A percentile compares a stretch with the other conserved stretches of the same genome.
These are phyloP conservation scores for Phyto melanocephala DNA, from an alignment of 2,888 invertebrate genomes.

Conservation along the genomic window DNA sequence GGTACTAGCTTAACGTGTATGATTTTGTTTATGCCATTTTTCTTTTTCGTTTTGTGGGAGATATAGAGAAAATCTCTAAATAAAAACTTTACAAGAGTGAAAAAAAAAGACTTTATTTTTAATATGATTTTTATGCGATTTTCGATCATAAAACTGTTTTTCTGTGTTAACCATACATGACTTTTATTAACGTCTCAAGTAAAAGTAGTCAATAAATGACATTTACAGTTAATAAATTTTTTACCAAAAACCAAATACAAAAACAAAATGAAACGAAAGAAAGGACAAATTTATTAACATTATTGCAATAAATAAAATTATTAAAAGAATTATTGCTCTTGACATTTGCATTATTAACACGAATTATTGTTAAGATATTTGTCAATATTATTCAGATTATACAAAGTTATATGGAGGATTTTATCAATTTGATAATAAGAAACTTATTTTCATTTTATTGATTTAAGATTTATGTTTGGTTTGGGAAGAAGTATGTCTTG, in stretches of 20 bases:
- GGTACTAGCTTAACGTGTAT: slow-evolving; percentile 36
- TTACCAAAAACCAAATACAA: background rate
- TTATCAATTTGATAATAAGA: background rate
- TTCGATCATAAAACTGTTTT: slow-evolving; percentile 61
- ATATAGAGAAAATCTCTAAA: slow-evolving; percentile 28
- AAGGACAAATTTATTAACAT: slow-evolving; percentile 34
- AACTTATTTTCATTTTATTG: background rate
- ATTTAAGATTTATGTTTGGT: background rate
- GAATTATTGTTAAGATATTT: slow-evolving; percentile 57
- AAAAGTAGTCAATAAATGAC: slow-evolving; percentile 67
- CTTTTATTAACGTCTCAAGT: slow-evolving; percentile 59
- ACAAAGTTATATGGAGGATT: background rate
- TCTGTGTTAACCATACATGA: slow-evolving; percentile 61
- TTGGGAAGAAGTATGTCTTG: background rate
- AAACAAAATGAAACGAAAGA: background rate
- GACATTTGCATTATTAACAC: slow-evolving; percentile 41
- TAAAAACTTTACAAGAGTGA: background rate
- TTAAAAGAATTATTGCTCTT: slow-evolving; percentile 43
- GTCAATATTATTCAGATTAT: slow-evolving; percentile 54
- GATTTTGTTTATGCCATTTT: slow-evolving; percentile 38
- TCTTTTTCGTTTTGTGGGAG: slow-evolving; percentile 10
- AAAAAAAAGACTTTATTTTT: slow-evolving; percentile 20
- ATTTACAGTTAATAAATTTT: slow-evolving; percentile 66
- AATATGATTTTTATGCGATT: slow-evolving; percentile 63
- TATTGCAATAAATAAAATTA: slow-evolving; percentile 50